phyloP scores from a whole-genome alignment of 2,797 vertebrate species.

The Kryptopterus vitreolus region DNA sequence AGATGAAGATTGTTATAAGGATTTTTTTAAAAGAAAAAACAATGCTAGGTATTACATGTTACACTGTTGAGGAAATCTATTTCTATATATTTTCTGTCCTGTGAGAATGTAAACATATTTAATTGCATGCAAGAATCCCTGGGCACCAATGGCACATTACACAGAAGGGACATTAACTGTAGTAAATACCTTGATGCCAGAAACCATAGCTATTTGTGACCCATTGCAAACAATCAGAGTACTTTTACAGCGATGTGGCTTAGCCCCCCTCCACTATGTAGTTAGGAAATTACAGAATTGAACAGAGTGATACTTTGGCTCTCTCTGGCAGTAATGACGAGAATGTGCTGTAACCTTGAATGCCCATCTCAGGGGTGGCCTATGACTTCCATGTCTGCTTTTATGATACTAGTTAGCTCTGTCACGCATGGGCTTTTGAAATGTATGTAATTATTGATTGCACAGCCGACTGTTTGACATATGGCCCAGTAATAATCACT shows the following conservation, averaged over 20 bases:
- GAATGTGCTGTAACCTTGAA: slow-evolving; percentile 42
- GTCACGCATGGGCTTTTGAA: slow-evolving; percentile 39
- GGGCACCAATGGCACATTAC: slow-evolving; percentile 40
- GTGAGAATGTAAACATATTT: slow-evolving; percentile 19
- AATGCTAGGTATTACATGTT: no score
- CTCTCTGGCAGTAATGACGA: slow-evolving; percentile 32
- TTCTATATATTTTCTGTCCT: neutral
- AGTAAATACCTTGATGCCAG: slow-evolving; percentile 29
- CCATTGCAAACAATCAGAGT: slow-evolving; percentile 42
- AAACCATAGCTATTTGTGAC: slow-evolving; percentile 46
- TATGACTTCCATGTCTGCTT: slow-evolving; percentile 35
- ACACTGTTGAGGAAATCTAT: no score
- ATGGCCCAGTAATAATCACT: slow-evolving; percentile 30
- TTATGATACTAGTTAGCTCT: slow-evolving; percentile 38
- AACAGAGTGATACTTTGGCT: slow-evolving; percentile 30
- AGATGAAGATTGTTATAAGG: neutral
- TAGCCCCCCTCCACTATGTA: slow-evolving; percentile 35
- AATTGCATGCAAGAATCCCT: slow-evolving; percentile 27
- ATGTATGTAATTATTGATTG: slow-evolving; percentile 51
- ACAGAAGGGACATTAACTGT: slow-evolving; percentile 23
- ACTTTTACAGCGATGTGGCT: slow-evolving; percentile 56
- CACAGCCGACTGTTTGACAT: slow-evolving; percentile 32
- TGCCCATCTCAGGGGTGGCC: slow-evolving; percentile 32
- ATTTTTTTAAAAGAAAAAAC: neutral
- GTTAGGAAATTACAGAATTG: slow-evolving; percentile 46